Base-by-base conservation (phyloP, 2,888 invertebrate genomes). In the Drosophila mimetica region DNA sequence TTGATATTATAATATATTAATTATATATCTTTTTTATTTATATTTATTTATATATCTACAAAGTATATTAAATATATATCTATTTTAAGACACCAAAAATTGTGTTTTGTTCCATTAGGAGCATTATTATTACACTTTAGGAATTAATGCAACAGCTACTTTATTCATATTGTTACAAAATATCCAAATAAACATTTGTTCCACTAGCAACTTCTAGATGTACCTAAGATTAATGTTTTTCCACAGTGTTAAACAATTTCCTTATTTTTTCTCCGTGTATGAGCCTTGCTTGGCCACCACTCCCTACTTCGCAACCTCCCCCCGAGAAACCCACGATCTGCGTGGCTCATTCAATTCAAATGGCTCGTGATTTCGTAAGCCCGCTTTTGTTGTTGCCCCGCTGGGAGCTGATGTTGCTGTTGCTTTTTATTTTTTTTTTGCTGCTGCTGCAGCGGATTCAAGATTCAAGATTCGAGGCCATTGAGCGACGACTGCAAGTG, bases 321-420 rank as follows among this genome's bases (percentile, higher is more conserved):
- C 41, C 50, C 16, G n/a, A 25, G 32, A 25, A 36, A 46, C 36
- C 46, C 52, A 60, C 44, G 53, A 46, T 60, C 73, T 44, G 71
- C 64, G 66, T 71, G 67, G 70, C 87, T 85, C 85, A 86, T 86
- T 84, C 84, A 86, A 84, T 85, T 84, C 87, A 85, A 86, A 84
- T 85, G 78, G 75, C 78, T 85, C 82, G 82, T 82, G 84, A 86
- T 86, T 84, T 86, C 85, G 87, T 82, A 79, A 86, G 85, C 83
- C 84, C 86, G 86, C 78, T 83, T 84, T 61, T 71, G 66, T 70
- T 51, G 59, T 42, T 57, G 50, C 44, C 48, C 39, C 39, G 52
- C 46, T 66, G 61, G 60, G 58, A 48, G 44, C 63, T 44, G 61
- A 47, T 63, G 57, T 58, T 47, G 77, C 65, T 72, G 71, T 63